Evolutionary conservation across 2,888 invertebrate species (phyloP).

Genomic region (Agrochola macilenta): DNA sequence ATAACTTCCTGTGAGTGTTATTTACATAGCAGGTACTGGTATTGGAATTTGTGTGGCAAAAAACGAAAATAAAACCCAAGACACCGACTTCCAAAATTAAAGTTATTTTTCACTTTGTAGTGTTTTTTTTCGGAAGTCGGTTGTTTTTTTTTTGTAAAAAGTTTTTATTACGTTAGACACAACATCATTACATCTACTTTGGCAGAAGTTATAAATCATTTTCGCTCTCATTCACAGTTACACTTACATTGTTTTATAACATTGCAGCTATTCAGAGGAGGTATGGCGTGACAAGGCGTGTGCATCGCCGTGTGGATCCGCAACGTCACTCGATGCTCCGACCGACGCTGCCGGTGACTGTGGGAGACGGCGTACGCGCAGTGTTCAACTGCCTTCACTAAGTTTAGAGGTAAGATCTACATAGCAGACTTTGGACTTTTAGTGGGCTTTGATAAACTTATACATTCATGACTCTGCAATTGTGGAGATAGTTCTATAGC

Average conservation of each 20-base stretch:
- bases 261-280: constrained; percentile 84
- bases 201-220: neutral
- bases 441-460: neutral
- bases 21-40: too few species aligned
- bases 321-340: constrained; percentile 73
- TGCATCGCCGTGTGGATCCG: constrained; percentile 76
- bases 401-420: constrained; percentile 43
- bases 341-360: constrained; percentile 78
- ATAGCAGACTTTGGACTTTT: neutral
- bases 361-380: constrained; percentile 74
- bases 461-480: neutral
- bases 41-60: too few species aligned
- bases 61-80: too few species aligned
- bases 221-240: neutral
- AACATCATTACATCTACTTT: neutral
- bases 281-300: constrained; percentile 83
- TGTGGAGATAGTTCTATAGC: neutral
- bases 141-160: too few species aligned
- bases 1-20: too few species aligned
- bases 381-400: constrained; percentile 79
- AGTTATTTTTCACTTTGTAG: too few species aligned
- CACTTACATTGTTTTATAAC: neutral
- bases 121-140: too few species aligned
- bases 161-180: neutral
- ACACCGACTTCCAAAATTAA: too few species aligned